These are phyloP conservation scores for Octopus sinensis DNA, from an alignment of 1,140 invertebrate genomes.

Conservation along the genomic window DNA sequence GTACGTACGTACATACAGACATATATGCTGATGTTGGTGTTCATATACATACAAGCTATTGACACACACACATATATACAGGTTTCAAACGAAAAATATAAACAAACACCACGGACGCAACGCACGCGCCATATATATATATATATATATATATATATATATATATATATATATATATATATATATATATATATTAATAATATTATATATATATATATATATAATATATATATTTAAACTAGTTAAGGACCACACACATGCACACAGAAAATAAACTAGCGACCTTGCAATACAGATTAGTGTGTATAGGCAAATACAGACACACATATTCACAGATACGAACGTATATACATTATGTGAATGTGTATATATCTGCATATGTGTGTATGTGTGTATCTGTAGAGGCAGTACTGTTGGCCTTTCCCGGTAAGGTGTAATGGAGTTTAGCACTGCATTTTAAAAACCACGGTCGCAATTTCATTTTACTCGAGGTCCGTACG, in stretches of 20 bases:
- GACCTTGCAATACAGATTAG: no score
- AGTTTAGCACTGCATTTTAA: neutral
- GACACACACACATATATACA: neutral
- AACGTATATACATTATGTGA: neutral
- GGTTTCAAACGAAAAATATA: neutral
- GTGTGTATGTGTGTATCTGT: neutral
- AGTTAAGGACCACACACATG: neutral
- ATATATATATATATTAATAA: neutral
- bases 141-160: constrained; percentile 5
- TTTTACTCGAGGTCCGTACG: neutral
- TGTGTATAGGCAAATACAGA: neutral
- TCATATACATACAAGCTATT: neutral
- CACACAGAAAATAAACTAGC: no score
- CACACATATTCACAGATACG: neutral
- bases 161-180: constrained; percentile 5
- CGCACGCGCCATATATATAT: neutral
- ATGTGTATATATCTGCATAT: neutral
- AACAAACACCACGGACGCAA: neutral
- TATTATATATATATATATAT: neutral
- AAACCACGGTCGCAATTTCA: neutral
- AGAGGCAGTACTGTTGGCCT: neutral
- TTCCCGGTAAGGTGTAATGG: neutral
- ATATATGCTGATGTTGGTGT: neutral
- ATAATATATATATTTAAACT: neutral
- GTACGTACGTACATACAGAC: neutral